phyloP scores from a whole-genome alignment of 2,113 vertebrate genomes.

The Apaloderma vittatum region DNA sequence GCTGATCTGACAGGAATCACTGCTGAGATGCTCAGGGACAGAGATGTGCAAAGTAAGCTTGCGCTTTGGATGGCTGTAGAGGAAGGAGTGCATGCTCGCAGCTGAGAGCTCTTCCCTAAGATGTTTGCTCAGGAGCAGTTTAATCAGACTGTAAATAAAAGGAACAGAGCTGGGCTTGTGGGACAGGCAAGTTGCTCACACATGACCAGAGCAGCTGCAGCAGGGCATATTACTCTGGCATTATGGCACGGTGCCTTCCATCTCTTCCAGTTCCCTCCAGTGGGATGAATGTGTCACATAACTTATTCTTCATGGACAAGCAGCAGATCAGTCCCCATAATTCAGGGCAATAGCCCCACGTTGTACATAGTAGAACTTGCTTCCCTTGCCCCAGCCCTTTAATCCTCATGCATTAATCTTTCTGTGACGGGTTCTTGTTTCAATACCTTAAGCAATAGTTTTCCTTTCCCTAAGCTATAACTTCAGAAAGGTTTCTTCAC shows the following conservation, averaged over 20 bases:
- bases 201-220: background rate
- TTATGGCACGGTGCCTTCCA: background rate
- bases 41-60: background rate
- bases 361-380: background rate
- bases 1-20: background rate
- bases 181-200: background rate
- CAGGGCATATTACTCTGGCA: background rate
- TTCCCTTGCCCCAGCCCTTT: background rate
- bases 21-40: background rate
- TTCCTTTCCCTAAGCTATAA: background rate
- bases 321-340: background rate
- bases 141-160: background rate
- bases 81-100: background rate
- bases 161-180: background rate
- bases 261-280: background rate
- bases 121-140: background rate
- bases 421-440: background rate
- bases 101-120: background rate
- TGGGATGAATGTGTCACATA: accelerated
- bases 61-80: background rate
- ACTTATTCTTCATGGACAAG: background rate
- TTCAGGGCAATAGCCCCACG: background rate
- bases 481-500: background rate
- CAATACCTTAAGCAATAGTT: background rate
- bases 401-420: background rate